Evolutionary conservation across 2,113 vertebrate species (phyloP).

Genomic region (Salvelinus namaycush): DNA sequence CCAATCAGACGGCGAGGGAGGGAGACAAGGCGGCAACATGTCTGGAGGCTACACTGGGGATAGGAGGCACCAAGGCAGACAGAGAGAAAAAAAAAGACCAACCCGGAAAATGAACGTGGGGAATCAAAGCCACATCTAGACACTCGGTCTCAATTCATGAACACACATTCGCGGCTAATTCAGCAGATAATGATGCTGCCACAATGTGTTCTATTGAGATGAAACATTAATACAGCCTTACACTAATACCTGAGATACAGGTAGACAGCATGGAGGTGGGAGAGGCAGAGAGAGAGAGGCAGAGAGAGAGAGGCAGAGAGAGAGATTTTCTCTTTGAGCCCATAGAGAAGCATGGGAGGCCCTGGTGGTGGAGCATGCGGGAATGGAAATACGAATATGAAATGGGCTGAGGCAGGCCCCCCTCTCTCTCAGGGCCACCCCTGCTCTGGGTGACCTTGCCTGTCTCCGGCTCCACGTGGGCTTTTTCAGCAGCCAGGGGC

Average conservation of each 20-base stretch:
- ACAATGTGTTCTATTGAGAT: too few species aligned
- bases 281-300: background rate
- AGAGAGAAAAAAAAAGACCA: conserved; percentile 16
- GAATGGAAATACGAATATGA: conserved; percentile 60
- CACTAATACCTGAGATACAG: too few species aligned
- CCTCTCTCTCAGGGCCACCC: conserved; percentile 13
- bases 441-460: conserved; percentile 5
- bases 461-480: background rate
- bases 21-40: conserved; percentile 34
- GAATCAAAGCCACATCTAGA: too few species aligned
- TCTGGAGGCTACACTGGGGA: conserved; percentile 48
- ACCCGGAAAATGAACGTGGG: background rate
- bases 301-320: background rate
- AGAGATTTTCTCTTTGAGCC: background rate
- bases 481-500: conserved; percentile 1
- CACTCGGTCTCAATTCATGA: too few species aligned
- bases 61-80: conserved; percentile 49
- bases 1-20: conserved; percentile 57
- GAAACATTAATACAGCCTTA: too few species aligned
- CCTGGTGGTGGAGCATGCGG: background rate
- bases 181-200: too few species aligned
- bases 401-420: conserved; percentile 23
- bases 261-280: too few species aligned
- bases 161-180: too few species aligned
- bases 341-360: background rate